Evolutionary conservation across 2,888 invertebrate species (phyloP).

Genomic region (Dynastes hyllus): DNA sequence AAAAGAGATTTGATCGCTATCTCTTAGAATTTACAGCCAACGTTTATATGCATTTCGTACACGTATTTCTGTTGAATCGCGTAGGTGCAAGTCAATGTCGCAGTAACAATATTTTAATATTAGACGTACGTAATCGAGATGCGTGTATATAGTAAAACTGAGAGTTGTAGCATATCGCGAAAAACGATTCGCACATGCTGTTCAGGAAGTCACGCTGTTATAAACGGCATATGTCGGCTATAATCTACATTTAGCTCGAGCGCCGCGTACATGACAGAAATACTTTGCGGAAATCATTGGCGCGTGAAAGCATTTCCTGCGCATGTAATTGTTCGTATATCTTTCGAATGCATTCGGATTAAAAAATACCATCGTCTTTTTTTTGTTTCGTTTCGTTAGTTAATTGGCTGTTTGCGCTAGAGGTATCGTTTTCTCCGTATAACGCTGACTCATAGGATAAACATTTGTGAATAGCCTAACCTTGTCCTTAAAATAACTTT

Average conservation of each 20-base stretch:
- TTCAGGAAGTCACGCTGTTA: conserved; percentile 43
- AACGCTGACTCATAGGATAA: conserved; percentile 28
- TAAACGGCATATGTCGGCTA: conserved; percentile 35
- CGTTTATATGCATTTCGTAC: background rate
- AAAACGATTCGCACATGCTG: conserved; percentile 37
- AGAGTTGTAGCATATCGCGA: conserved; percentile 15
- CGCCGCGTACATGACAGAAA: conserved; percentile 38
- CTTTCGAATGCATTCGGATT: conserved; percentile 34
- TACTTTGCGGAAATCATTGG: conserved; percentile 36
- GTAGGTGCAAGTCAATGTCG: conserved; percentile 1
- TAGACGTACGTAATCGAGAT: background rate
- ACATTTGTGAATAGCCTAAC: conserved; percentile 24
- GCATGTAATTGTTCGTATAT: conserved; percentile 32
- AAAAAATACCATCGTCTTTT: conserved; percentile 20
- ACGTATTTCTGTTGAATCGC: background rate
- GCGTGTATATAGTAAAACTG: background rate
- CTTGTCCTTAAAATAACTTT: conserved; percentile 36
- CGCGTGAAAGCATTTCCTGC: conserved; percentile 46
- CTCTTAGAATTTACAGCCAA: too few species aligned
- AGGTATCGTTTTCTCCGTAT: conserved; percentile 37
- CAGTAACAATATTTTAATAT: conserved; percentile 6
- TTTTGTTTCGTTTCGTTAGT: conserved; percentile 8
- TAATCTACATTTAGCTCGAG: conserved; percentile 35
- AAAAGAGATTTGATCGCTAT: too few species aligned
- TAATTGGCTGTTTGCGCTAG: conserved; percentile 21